phyloP scores from a whole-genome alignment of 2,113 vertebrate genomes.

The Caracal caracal region DNA sequence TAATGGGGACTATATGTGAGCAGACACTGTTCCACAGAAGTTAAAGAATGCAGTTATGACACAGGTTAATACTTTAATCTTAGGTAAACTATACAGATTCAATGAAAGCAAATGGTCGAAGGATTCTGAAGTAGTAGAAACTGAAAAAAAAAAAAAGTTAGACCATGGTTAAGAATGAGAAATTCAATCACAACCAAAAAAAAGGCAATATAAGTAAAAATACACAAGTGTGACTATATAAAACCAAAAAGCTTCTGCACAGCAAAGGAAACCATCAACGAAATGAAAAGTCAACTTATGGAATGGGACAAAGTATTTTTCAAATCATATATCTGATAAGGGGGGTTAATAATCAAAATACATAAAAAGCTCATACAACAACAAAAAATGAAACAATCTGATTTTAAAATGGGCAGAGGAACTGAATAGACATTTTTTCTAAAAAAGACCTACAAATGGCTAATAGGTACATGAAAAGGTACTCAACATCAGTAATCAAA shows the following conservation, averaged over 20 bases:
- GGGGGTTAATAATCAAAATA: background rate
- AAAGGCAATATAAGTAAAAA: conserved; percentile 9
- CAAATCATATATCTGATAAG: background rate
- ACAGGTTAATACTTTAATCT: background rate
- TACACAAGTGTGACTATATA: background rate
- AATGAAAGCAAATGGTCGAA: conserved; percentile 24
- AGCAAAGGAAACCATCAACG: background rate
- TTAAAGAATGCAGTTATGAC: background rate
- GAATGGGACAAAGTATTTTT: background rate
- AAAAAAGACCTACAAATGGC: background rate
- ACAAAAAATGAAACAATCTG: background rate
- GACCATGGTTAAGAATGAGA: background rate
- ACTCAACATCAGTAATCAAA: background rate
- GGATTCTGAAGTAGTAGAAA: conserved; percentile 12
- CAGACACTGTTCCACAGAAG: background rate
- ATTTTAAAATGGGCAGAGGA: background rate
- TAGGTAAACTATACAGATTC: background rate
- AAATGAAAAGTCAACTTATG: background rate
- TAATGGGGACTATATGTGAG: background rate
- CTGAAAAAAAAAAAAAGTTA: background rate
- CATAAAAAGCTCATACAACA: background rate
- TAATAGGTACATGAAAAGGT: background rate
- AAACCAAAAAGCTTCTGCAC: background rate
- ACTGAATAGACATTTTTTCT: background rate
- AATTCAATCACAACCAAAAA: background rate